These are phyloP conservation scores for Ooceraea biroi DNA, from an alignment of 1,140 invertebrate genomes.

Conservation along the genomic window DNA sequence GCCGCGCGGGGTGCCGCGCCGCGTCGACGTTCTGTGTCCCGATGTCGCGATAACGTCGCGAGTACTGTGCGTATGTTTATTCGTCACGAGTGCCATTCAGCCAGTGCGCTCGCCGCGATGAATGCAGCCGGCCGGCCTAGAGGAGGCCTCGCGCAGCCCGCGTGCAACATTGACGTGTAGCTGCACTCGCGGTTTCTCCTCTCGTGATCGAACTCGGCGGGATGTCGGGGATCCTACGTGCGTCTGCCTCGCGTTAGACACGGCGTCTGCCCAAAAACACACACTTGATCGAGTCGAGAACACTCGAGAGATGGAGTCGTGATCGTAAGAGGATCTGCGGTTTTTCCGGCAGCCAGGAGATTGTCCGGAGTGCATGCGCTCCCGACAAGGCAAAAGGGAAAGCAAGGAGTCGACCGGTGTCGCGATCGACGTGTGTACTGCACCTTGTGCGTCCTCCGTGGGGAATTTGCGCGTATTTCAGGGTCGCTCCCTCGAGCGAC, in stretches of 20 bases:
- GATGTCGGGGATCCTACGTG: too few relatives aligned
- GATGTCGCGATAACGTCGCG: constrained; percentile 8
- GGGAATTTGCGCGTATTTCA: constrained; percentile 43
- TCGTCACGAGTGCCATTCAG: constrained; percentile 31
- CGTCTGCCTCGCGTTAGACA: too few relatives aligned
- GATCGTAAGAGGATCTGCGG: too few relatives aligned
- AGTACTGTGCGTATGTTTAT: constrained; percentile 29
- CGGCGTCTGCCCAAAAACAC: too few relatives aligned
- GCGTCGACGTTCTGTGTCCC: constrained; percentile 33
- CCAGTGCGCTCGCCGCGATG: constrained; percentile 34
- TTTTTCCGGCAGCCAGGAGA: too few relatives aligned
- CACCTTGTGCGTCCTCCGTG: not conserved
- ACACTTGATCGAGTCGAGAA: too few relatives aligned
- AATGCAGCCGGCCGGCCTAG: constrained; percentile 19
- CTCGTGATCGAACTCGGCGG: not conserved
- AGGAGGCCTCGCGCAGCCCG: not conserved
- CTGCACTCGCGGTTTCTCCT: too few relatives aligned
- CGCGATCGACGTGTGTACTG: not conserved
- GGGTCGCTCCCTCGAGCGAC: constrained; percentile 21
- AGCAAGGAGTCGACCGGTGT: not conserved
- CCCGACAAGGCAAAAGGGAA: too few relatives aligned
- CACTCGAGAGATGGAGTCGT: too few relatives aligned
- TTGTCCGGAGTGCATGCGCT: too few relatives aligned
- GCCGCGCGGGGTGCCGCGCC: constrained; percentile 6
- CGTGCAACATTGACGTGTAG: constrained; percentile 25